Percentiles rank a stretch among this genome's conserved stretches.
phyloP scores from a whole-genome alignment of 1,140 invertebrate genomes.

The Drosophila rufa region DNA sequence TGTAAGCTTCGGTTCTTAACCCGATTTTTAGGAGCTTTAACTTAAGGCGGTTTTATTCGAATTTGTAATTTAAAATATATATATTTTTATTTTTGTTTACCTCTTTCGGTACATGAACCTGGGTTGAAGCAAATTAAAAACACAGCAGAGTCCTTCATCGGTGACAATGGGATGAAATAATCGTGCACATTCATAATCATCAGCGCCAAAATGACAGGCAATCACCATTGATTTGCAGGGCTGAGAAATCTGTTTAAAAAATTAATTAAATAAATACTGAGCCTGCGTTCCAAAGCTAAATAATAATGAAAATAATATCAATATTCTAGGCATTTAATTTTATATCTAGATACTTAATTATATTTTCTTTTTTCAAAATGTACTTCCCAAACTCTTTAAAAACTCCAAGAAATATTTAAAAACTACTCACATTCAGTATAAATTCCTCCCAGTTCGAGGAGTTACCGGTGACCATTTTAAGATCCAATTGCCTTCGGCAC shows the following conservation, averaged over 20 bases:
- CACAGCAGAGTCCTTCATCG: slow-evolving; percentile 93
- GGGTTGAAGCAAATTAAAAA: slow-evolving; percentile 91
- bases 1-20: neutral
- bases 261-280: neutral
- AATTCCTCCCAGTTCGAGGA: slow-evolving; percentile 66
- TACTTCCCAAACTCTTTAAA: no score
- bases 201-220: slow-evolving; percentile 88
- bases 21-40: neutral
- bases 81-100: slow-evolving; percentile 35
- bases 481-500: slow-evolving; percentile 86
- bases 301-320: neutral
- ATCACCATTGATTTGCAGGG: slow-evolving; percentile 90
- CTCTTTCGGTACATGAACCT: slow-evolving; percentile 87
- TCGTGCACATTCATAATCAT: slow-evolving; percentile 87
- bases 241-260: slow-evolving; percentile 85
- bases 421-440: slow-evolving; percentile 62
- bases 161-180: slow-evolving; percentile 91
- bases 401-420: neutral
- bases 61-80: no score
- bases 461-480: slow-evolving; percentile 1
- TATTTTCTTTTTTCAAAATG: no score
- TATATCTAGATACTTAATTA: no score
- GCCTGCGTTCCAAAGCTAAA: neutral
- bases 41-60: no score
- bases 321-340: no score